Evolutionary conservation across 2,888 invertebrate species (phyloP), one percentile per base, ranked within the genome.

Genomic region (Spisula solida): DNA sequence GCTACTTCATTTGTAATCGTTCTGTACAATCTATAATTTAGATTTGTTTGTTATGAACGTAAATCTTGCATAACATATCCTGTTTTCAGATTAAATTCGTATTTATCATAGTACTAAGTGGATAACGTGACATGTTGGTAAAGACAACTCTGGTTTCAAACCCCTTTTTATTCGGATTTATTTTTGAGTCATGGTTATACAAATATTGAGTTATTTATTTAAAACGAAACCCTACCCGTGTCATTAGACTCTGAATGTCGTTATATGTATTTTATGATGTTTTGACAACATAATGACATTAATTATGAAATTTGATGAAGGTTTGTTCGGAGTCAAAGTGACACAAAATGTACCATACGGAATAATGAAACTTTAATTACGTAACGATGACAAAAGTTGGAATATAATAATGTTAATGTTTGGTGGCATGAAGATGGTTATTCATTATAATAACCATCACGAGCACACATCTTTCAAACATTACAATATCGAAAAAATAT

Each of bases 1-100:
- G 51, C 51, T 55, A 12, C 34, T 70, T 34, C 85, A 34, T 66
- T n/a, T 70, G 41, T 75, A 14, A 31, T 75, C 75, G 34, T 80
- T 66, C 55, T 79, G 66, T 70, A 51, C 66, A 66, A 88, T 88
- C 80, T 81, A 84, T 88, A 66, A 88, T 88, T 83, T 29, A 82
- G 48, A 29, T 55, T n/a, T n/a, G 81, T 81, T 81, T 81, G 48
- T 51, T 29, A 18, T n/a, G 60, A 66, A 25, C 25, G 12, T 8
- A 25, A 66, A 66, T 25, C 60, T 66, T 66, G 60, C 60, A 66
- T 66, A 66, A n/a, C 2, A 66, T 66, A 66, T 66, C 60, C 60
- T 66, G 25, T 66, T 66, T 66, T 66, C 60, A 66, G 20, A 66
- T 66, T 66, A 66, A 66, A n/a, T 66, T 66, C 60, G 8, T 66